phyloP scores from a whole-genome alignment of 2,113 vertebrate genomes.

The Xiphophorus couchianus region DNA sequence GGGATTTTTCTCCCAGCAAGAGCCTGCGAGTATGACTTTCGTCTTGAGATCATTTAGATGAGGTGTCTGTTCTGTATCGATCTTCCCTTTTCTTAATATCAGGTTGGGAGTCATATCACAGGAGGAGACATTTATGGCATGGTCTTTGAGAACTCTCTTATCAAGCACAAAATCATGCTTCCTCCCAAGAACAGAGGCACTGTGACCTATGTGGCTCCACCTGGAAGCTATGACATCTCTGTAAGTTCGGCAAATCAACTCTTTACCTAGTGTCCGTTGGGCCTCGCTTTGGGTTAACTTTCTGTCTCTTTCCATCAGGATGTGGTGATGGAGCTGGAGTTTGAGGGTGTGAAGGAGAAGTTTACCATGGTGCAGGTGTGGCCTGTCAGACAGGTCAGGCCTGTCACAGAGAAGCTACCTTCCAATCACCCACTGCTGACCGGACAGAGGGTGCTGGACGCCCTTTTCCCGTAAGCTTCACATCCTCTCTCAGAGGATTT shows the following conservation, averaged over 20 bases:
- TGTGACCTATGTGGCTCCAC: constrained; percentile 93
- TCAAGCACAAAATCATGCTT: constrained; percentile 97
- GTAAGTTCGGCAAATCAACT: constrained; percentile 78
- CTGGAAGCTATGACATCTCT: constrained; percentile 90
- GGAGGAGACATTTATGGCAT: constrained; percentile 95
- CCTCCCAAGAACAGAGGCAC: constrained; percentile 93
- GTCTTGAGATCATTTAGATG: background rate
- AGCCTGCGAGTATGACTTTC: constrained; percentile 85
- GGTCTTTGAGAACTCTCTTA: constrained; percentile 94
- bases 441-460: constrained; percentile 94
- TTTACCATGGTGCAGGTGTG: constrained; percentile 97
- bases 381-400: constrained; percentile 94
- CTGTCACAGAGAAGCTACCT: constrained; percentile 95
- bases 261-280: background rate
- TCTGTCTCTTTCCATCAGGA: constrained; percentile 79
- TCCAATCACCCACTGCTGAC: constrained; percentile 95
- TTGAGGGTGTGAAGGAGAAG: constrained; percentile 95
- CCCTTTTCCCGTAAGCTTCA: constrained; percentile 92
- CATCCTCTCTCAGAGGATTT: background rate
- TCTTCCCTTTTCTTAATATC: background rate
- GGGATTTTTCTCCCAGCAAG: constrained; percentile 92
- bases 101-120: constrained; percentile 97
- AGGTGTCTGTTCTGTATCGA: background rate
- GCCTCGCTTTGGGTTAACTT: background rate
- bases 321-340: constrained; percentile 95